phyloP scores from a whole-genome alignment of 1,140 invertebrate genomes.

The Drosophila takahashii region DNA sequence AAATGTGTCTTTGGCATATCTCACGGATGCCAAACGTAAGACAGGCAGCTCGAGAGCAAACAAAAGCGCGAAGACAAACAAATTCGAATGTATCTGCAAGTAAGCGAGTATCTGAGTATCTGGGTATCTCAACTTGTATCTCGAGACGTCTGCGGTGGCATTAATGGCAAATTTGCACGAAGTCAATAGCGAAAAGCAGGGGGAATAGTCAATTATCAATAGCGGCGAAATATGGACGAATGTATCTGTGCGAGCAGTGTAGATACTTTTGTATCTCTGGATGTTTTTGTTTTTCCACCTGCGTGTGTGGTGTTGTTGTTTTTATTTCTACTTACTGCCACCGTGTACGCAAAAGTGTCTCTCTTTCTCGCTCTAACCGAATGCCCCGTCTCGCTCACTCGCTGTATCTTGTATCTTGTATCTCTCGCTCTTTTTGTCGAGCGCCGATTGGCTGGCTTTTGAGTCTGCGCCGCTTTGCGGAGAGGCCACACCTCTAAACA shows the following conservation, averaged over 20 bases:
- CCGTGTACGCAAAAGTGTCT: slow-evolving; percentile 67
- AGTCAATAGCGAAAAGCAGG: slow-evolving; percentile 59
- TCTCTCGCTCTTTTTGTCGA: slow-evolving; percentile 40
- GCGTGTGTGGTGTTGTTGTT: slow-evolving; percentile 61
- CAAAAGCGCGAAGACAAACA: slow-evolving; percentile 52
- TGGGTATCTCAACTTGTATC: slow-evolving; percentile 39
- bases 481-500: slow-evolving; percentile 75
- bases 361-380: slow-evolving; percentile 9
- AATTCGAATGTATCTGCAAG: slow-evolving; percentile 62
- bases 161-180: slow-evolving; percentile 82
- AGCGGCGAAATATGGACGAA: slow-evolving; percentile 38
- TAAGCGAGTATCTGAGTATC: background rate
- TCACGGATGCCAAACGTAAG: slow-evolving; percentile 42
- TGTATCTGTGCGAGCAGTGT: slow-evolving; percentile 1
- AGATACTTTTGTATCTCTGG: slow-evolving; percentile 61
- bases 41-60: slow-evolving; percentile 52
- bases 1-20: slow-evolving; percentile 50
- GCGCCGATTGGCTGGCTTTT: slow-evolving; percentile 60
- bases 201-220: slow-evolving; percentile 75
- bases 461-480: slow-evolving; percentile 66
- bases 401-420: slow-evolving; percentile 32
- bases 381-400: slow-evolving; percentile 23
- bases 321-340: slow-evolving; percentile 47
- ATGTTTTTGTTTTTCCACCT: slow-evolving; percentile 53
- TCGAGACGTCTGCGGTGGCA: slow-evolving; percentile 64